A percentile compares a stretch with the other conserved stretches of the same genome.
phyloP scores from a whole-genome alignment of 2,113 vertebrate genomes.

The Motacilla tschutschensis region DNA sequence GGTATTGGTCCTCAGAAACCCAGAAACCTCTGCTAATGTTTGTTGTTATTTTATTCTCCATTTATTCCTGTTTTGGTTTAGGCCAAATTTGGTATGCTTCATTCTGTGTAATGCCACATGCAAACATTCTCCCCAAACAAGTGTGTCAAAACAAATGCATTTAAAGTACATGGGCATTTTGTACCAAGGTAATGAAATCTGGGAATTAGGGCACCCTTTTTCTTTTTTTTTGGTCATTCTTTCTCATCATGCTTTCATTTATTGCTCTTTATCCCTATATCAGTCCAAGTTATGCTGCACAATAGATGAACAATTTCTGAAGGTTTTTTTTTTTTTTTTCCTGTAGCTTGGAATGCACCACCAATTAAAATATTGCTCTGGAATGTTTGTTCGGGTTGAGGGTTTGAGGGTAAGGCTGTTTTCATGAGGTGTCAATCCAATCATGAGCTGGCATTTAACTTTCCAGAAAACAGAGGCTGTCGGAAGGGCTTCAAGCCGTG shows the following conservation, averaged over 20 bases:
- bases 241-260: neutral
- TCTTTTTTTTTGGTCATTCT: neutral
- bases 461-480: conserved; percentile 91
- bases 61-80: neutral
- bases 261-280: neutral
- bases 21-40: neutral
- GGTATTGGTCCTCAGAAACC: neutral
- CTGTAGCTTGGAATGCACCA: neutral
- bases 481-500: conserved; percentile 87
- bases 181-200: neutral
- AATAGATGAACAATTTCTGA: neutral
- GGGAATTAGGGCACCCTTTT: neutral
- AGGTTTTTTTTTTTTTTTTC: neutral
- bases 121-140: neutral
- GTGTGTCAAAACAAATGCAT: neutral
- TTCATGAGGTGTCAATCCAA: neutral
- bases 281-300: neutral
- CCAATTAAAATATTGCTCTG: neutral
- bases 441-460: neutral
- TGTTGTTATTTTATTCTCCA: neutral
- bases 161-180: neutral
- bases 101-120: neutral
- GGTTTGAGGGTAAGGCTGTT: neutral
- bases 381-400: neutral
- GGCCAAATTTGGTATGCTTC: neutral